These are phyloP conservation scores for Lota lota DNA, from an alignment of 2,113 vertebrate genomes.

Conservation along the genomic window DNA sequence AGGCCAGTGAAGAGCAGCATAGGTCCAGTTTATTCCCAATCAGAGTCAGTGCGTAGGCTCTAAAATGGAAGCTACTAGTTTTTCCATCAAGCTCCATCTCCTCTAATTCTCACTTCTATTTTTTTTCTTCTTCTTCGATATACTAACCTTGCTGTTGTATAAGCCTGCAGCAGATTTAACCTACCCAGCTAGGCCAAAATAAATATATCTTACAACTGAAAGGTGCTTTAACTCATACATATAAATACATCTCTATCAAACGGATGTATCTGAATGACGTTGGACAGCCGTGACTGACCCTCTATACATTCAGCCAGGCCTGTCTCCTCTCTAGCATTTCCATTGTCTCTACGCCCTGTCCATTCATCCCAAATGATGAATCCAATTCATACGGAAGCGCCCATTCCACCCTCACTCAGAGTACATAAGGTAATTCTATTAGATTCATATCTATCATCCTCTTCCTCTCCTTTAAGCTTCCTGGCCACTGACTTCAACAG, in stretches of 20 bases:
- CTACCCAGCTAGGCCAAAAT: too few species aligned
- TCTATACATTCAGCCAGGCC: constrained; percentile 17
- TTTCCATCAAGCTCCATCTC: background rate
- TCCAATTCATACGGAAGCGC: constrained; percentile 52
- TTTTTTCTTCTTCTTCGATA: too few species aligned
- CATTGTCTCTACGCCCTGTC: constrained; percentile 14
- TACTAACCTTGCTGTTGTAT: too few species aligned
- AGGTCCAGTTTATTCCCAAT: background rate
- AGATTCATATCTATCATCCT: constrained; percentile 17
- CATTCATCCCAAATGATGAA: constrained; percentile 54
- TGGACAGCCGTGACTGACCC: background rate
- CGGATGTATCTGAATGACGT: too few species aligned
- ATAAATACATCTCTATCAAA: too few species aligned
- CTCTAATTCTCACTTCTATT: too few species aligned
- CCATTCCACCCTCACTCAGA: constrained; percentile 22
- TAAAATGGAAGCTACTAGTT: background rate
- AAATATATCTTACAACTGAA: too few species aligned
- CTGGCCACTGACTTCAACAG: background rate
- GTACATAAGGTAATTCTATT: constrained; percentile 49
- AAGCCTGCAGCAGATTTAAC: too few species aligned
- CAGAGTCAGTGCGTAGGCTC: constrained; percentile 1
- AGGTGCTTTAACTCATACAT: too few species aligned
- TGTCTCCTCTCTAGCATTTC: constrained; percentile 32
- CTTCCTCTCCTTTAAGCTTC: background rate
- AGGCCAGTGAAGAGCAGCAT: background rate